Conservation (phyloP, 92 coral and sea anemone species). For the Zoanthus sansibaricus region DNA sequence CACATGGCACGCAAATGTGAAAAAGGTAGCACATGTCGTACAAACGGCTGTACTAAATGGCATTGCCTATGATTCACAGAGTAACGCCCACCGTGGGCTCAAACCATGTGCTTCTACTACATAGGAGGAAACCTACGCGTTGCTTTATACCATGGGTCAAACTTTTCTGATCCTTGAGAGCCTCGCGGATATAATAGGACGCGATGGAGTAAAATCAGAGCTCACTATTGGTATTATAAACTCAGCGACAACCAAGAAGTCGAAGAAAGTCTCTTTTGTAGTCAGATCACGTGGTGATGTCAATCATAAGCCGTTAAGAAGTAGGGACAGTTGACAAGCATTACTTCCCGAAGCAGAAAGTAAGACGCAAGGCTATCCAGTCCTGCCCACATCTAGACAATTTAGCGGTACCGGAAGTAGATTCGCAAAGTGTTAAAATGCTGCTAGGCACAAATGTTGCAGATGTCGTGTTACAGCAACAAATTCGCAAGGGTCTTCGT, state of each 20-base stretch:
- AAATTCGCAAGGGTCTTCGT: background rate
- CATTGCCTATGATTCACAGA: background rate
- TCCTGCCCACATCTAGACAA: background rate
- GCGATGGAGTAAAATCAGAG: slow-evolving; percentile 16
- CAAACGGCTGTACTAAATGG: background rate
- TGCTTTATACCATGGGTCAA: slow-evolving; percentile 57
- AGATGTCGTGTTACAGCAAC: background rate
- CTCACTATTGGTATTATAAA: background rate
- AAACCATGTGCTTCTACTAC: background rate
- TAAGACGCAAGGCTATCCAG: background rate
- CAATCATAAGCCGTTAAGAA: no score
- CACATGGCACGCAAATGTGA: slow-evolving; percentile 48
- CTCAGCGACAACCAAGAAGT: no score
- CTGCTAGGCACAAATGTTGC: background rate
- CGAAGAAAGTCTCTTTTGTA: no score
- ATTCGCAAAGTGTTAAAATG: background rate
- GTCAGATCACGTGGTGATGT: no score
- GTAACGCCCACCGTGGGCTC: background rate
- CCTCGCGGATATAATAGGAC: slow-evolving; percentile 40
- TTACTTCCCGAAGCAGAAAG: background rate
- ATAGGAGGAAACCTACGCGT: background rate
- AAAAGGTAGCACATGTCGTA: background rate
- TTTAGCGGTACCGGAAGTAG: background rate
- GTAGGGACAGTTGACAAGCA: background rate
- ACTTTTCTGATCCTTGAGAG: slow-evolving; percentile 56